phyloP scores from a whole-genome alignment of 2,888 invertebrate species.

The Agrochola litura region DNA sequence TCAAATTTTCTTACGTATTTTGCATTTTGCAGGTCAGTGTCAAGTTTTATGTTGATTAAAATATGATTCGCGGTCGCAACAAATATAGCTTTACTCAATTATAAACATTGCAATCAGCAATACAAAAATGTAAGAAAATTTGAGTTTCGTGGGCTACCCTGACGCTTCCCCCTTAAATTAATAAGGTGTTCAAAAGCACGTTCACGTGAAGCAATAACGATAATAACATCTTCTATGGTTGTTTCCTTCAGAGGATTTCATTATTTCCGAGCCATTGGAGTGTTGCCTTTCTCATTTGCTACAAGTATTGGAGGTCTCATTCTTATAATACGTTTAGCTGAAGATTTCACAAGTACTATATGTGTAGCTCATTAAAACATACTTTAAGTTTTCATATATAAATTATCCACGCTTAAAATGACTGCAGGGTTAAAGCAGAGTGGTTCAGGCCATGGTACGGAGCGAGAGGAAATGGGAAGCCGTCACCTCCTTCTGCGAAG shows the following conservation, averaged over 20 bases:
- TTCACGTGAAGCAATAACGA: conserved; percentile 12
- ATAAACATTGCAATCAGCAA: too few relatives aligned
- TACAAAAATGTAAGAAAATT: too few relatives aligned
- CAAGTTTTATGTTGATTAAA: too few relatives aligned
- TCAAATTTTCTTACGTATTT: too few relatives aligned
- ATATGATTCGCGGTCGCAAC: too few relatives aligned
- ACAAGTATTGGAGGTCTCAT: neutral
- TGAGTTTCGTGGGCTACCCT: too few relatives aligned
- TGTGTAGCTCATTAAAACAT: neutral
- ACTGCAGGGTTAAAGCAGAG: neutral
- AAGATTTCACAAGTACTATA: neutral
- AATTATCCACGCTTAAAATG: neutral
- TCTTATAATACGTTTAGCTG: neutral
- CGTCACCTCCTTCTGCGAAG: too few relatives aligned
- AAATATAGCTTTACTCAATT: too few relatives aligned
- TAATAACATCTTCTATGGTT: conserved; percentile 9
- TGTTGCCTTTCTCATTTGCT: conserved; percentile 21
- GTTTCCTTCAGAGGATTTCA: conserved; percentile 33
- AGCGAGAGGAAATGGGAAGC: too few relatives aligned
- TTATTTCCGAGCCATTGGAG: conserved; percentile 40
- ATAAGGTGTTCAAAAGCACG: conserved; percentile 9
- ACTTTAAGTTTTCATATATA: neutral
- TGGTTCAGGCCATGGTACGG: too few relatives aligned
- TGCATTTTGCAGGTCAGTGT: too few relatives aligned
- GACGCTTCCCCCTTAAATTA: too few relatives aligned